Base-by-base conservation (phyloP, 2,888 invertebrate species). In the Drosophila paramelanica region DNA sequence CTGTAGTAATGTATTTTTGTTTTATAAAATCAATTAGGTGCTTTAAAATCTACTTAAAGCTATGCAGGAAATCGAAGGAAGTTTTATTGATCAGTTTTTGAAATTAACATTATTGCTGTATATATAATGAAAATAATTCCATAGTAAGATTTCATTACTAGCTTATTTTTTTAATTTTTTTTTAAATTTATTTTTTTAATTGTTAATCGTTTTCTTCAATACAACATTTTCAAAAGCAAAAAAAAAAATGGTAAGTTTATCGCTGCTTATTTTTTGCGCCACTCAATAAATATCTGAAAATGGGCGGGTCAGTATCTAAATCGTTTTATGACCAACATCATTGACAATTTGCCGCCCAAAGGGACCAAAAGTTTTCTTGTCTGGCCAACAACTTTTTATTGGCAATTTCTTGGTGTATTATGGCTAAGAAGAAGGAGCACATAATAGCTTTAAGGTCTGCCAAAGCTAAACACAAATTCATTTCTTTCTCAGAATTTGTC, bases 21-120 rank as follows among this genome's bases (percentile, higher is more conserved):
- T 68, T 42, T 68, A 20, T 39, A 41, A 70, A 84, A 85, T 76
- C 87, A 87, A 85, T 87, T 87, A 85, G 53, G 27, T 59, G 51
- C 72, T 80, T 87, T 76, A 80, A 80, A 57, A 59, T 52, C 17
- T 39, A 10, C 0, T 55, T 64, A 33, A 66, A 25, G 42, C 7
- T 27, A 13, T 33, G 3, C 11, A 1, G 8, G 10, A 14, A 46
- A 33, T 49, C 1, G 1, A 5, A 10, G 0, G 1, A 0, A 1
- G 3, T 13, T 38, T 5, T 11, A 3, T 43, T 10, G 5, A 20
- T 7, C 4, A 14, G 25, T 10, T 17, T 31, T 13, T 7, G 8
- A 7, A 27, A 1, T 27, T 7, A 2, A 7, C 7, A 27, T 27
- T 25, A 25, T 8, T 23, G 23, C 0, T 4, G 4, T n/a, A n/a